Evolutionary conservation across 1,140 invertebrate genomes (phyloP).

Genomic region (Gerris buenoi): DNA sequence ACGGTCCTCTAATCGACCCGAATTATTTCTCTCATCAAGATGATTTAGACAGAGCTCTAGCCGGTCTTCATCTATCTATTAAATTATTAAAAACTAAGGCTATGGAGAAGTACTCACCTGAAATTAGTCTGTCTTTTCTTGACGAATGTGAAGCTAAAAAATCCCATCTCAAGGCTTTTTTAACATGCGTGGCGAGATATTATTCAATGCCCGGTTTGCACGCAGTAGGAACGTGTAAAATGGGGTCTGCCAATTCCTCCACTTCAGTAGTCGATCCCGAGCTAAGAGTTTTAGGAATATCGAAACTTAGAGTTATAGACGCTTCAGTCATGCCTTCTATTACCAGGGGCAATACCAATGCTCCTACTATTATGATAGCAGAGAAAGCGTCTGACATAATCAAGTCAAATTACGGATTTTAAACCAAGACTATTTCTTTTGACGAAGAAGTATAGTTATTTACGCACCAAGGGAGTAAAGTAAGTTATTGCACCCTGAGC

Average conservation of each 20-base stretch:
- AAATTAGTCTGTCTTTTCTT: constrained; percentile 24
- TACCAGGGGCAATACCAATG: constrained; percentile 60
- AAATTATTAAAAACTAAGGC: constrained; percentile 27
- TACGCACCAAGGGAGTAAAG: too few relatives aligned
- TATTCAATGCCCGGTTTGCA: constrained; percentile 49
- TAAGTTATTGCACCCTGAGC: too few relatives aligned
- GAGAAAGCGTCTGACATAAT: constrained; percentile 67
- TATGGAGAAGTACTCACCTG: constrained; percentile 27
- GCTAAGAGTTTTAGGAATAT: constrained; percentile 51
- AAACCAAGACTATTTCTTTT: too few relatives aligned
- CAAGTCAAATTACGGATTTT: too few relatives aligned
- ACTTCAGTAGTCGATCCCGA: constrained; percentile 64
- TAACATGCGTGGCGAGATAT: constrained; percentile 44
- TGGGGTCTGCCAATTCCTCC: constrained; percentile 53
- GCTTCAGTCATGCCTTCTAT: constrained; percentile 63
- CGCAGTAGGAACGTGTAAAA: constrained; percentile 58
- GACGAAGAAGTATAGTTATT: too few relatives aligned
- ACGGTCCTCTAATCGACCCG: constrained; percentile 49
- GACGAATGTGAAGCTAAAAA: constrained; percentile 33
- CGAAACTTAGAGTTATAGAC: constrained; percentile 52
- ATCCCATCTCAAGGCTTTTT: constrained; percentile 39
- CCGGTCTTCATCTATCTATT: constrained; percentile 32
- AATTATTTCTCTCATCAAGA: constrained; percentile 42
- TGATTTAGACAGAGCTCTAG: constrained; percentile 32
- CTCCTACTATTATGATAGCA: constrained; percentile 56